phyloP scores from a whole-genome alignment of 1,140 invertebrate genomes.

The Archegozetes longisetosus region DNA sequence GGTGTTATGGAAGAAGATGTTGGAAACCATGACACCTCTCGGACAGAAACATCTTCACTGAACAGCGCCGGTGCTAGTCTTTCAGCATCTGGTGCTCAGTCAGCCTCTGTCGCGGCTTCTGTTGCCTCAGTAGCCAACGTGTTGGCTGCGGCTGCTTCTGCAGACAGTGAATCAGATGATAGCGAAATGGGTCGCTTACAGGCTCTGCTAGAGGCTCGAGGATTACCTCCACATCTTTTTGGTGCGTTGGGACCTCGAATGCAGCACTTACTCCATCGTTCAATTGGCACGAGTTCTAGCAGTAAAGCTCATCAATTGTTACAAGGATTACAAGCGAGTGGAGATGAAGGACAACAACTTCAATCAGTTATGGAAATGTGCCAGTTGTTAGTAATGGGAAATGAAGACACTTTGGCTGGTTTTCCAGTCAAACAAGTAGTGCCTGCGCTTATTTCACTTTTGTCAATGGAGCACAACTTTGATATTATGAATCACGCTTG shows the following conservation, averaged over 20 bases:
- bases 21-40: neutral
- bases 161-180: slow-evolving; percentile 31
- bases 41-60: neutral
- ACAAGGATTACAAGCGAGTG: slow-evolving; percentile 74
- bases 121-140: neutral
- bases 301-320: slow-evolving; percentile 86
- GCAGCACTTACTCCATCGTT: slow-evolving; percentile 88
- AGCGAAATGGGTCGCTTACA: slow-evolving; percentile 33
- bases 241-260: slow-evolving; percentile 85
- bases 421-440: slow-evolving; percentile 97
- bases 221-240: slow-evolving; percentile 84
- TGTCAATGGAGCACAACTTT: slow-evolving; percentile 92
- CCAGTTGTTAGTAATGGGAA: slow-evolving; percentile 96
- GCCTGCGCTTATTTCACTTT: slow-evolving; percentile 69
- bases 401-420: slow-evolving; percentile 93
- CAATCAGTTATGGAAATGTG: slow-evolving; percentile 98
- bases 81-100: neutral
- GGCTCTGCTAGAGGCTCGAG: slow-evolving; percentile 69
- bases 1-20: neutral
- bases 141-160: neutral
- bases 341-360: slow-evolving; percentile 90
- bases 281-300: slow-evolving; percentile 51
- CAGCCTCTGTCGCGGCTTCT: neutral
- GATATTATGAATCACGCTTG: slow-evolving; percentile 99
- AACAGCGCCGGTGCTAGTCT: neutral